Conservation (phyloP, 1,140 invertebrate species). For the Lasaia peninsularis region DNA sequence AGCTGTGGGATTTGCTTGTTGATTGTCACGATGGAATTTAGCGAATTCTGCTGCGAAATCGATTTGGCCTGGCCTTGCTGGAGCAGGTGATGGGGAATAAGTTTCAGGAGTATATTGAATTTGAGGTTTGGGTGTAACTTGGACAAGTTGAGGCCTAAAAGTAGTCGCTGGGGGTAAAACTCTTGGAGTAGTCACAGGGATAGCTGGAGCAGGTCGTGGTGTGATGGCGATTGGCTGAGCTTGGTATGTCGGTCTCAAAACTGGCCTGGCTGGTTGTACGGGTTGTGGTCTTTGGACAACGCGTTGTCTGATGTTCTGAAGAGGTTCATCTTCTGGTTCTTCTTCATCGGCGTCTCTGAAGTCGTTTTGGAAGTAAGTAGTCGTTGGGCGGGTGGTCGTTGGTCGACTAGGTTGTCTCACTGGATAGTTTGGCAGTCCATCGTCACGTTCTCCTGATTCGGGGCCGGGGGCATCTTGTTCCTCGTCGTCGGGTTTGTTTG, state of each 20-base stretch:
- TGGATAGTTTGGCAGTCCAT: slow-evolving; percentile 83
- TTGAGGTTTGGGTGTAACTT: slow-evolving; percentile 79
- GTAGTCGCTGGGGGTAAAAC: slow-evolving; percentile 82
- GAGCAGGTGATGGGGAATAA: slow-evolving; percentile 60
- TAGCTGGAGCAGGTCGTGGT: slow-evolving; percentile 79
- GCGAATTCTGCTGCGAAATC: slow-evolving; percentile 87
- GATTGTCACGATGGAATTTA: slow-evolving; percentile 87
- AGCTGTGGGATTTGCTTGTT: slow-evolving; percentile 69
- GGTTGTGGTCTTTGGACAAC: slow-evolving; percentile 71
- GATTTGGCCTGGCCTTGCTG: slow-evolving; percentile 74
- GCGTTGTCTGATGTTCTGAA: slow-evolving; percentile 72
- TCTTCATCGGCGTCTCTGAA: slow-evolving; percentile 81
- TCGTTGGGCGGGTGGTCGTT: slow-evolving; percentile 78
- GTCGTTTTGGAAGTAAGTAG: slow-evolving; percentile 82
- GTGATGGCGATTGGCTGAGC: slow-evolving; percentile 78
- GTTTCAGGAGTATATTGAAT: slow-evolving; percentile 79
- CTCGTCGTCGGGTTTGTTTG: slow-evolving; percentile 84
- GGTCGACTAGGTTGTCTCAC: slow-evolving; percentile 75
- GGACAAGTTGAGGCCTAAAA: slow-evolving; percentile 80
- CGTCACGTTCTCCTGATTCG: slow-evolving; percentile 78
- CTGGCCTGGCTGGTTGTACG: slow-evolving; percentile 57
- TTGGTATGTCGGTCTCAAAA: slow-evolving; percentile 61
- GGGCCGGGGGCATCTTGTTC: slow-evolving; percentile 55
- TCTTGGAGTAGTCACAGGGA: slow-evolving; percentile 80
- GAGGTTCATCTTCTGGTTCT: slow-evolving; percentile 76